These are phyloP conservation scores for Abscondita cerata DNA, from an alignment of 2,888 invertebrate species.

Conservation along the genomic window DNA sequence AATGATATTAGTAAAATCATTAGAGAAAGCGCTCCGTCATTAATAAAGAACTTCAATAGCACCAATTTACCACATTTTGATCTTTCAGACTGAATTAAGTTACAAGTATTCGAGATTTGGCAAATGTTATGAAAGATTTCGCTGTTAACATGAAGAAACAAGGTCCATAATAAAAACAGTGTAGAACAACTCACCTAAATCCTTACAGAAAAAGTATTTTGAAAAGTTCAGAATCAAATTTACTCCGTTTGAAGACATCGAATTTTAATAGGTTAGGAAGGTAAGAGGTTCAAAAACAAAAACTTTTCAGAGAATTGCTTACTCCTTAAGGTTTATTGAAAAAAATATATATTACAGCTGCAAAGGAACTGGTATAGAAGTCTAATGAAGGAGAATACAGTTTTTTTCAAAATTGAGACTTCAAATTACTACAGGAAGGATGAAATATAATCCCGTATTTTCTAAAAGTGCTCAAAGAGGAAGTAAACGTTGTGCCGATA, in stretches of 20 bases:
- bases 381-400: background rate
- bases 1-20: background rate
- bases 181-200: background rate
- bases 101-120: background rate
- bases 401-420: background rate
- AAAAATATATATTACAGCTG: background rate
- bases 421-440: background rate
- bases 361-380: background rate
- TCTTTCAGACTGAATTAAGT: background rate
- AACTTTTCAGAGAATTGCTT: too few species aligned
- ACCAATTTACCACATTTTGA: background rate
- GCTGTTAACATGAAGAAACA: too few species aligned
- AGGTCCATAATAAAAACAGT: background rate
- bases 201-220: background rate
- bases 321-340: background rate
- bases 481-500: too few species aligned
- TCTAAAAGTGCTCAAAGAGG: background rate
- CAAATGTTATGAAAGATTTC: background rate
- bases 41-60: background rate
- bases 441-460: too few species aligned
- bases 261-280: too few species aligned
- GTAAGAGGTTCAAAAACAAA: too few species aligned
- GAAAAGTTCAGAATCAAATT: too few species aligned
- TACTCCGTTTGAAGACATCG: too few species aligned
- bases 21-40: background rate